These are phyloP conservation scores for Noctilio leporinus DNA, from an alignment of 2,113 vertebrate genomes.

Conservation along the genomic window DNA sequence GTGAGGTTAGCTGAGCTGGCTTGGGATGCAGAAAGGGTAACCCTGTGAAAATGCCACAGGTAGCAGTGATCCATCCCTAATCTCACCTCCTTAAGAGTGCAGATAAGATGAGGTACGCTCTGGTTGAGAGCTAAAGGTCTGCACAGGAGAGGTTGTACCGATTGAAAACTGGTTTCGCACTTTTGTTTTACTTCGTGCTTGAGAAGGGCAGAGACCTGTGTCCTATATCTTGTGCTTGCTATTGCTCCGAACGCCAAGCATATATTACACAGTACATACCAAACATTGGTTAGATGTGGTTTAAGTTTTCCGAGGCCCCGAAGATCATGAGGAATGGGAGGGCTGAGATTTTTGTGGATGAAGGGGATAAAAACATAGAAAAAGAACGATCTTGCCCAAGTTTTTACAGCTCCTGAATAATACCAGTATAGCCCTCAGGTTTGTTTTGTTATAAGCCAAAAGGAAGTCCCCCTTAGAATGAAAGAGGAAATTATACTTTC, in stretches of 20 bases:
- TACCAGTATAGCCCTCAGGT: not conserved
- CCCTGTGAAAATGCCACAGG: not conserved
- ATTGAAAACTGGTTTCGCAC: not conserved
- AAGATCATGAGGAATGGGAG: not conserved
- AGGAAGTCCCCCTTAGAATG: not conserved
- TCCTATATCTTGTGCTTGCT: not conserved
- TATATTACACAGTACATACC: not conserved
- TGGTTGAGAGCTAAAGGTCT: not conserved
- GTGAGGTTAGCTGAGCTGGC: accelerated
- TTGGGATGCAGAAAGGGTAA: accelerated
- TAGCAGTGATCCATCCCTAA: too few relatives aligned
- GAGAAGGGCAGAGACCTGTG: not conserved
- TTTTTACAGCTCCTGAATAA: not conserved
- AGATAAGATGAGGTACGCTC: too few relatives aligned
- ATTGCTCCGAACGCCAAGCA: not conserved
- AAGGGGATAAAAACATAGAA: not conserved
- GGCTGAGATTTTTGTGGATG: not conserved
- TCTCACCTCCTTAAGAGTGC: not conserved
- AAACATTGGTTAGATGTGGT: not conserved
- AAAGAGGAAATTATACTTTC: not conserved
- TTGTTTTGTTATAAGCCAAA: not conserved
- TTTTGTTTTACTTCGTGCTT: not conserved
- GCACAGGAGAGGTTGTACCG: not conserved
- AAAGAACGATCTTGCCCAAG: not conserved
- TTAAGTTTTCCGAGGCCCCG: not conserved